Percentiles rank a stretch among this genome's conserved stretches.
Conservation (phyloP, 2,113 vertebrate species). For the Myxocyprinus asiaticus region DNA sequence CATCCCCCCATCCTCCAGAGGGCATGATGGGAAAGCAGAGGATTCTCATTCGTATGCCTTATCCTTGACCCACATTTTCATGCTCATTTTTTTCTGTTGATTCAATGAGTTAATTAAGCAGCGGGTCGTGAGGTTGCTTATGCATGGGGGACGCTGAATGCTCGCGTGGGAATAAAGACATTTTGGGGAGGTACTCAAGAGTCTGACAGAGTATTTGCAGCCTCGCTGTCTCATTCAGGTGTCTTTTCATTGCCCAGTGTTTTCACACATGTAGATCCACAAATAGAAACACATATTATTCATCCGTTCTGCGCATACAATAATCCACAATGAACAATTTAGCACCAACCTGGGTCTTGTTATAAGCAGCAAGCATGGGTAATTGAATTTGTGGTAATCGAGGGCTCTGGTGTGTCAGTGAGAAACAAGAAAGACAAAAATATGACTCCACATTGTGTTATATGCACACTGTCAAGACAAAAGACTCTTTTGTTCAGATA, state of each 20-base stretch:
- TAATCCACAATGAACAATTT: not conserved
- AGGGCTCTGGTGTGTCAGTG: constrained; percentile 25
- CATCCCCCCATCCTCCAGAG: not conserved
- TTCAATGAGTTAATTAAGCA: constrained; percentile 38
- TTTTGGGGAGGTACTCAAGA: constrained; percentile 10
- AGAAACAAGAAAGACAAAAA: constrained; percentile 23
- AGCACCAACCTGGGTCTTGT: constrained; percentile 13
- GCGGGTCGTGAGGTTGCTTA: not conserved
- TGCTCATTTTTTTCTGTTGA: constrained; percentile 23
- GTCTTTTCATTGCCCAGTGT: not conserved
- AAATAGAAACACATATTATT: constrained; percentile 4
- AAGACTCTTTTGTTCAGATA: constrained; percentile 5
- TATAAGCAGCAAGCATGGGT: constrained; percentile 16
- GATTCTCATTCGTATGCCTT: constrained; percentile 27
- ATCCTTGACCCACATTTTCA: constrained; percentile 42
- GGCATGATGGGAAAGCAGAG: constrained; percentile 7
- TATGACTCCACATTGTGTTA: constrained; percentile 14
- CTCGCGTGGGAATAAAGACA: not conserved
- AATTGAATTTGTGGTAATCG: constrained; percentile 48
- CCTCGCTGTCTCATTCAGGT: not conserved
- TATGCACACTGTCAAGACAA: constrained; percentile 5
- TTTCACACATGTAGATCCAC: not conserved
- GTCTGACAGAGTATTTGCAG: not conserved
- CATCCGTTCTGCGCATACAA: not conserved
- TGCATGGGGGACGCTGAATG: not conserved